A percentile compares a stretch with the other conserved stretches of the same genome.
These are phyloP conservation scores for Nerophis ophidion DNA, from an alignment of 2,113 vertebrate genomes.

Conservation along the genomic window DNA sequence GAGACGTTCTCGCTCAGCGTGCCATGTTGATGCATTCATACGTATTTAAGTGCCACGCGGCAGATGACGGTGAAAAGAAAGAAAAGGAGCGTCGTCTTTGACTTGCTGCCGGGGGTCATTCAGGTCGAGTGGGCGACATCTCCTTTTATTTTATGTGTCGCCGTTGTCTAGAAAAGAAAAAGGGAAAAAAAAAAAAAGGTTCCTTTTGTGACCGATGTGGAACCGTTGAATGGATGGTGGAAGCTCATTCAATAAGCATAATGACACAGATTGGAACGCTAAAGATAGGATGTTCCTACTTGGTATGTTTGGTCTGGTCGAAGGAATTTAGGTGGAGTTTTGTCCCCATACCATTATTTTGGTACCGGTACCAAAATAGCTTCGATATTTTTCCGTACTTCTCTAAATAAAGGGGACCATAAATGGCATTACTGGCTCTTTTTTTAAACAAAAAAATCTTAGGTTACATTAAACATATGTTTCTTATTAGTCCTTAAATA, in stretches of 20 bases:
- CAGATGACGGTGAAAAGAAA: constrained; percentile 37
- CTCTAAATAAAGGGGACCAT: no score
- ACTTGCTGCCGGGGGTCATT: constrained; percentile 39
- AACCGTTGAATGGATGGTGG: constrained; percentile 14
- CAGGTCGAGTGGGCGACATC: constrained; percentile 43
- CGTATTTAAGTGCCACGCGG: constrained; percentile 34
- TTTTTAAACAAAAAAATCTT: no score
- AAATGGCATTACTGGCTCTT: no score
- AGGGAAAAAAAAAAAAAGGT: constrained; percentile 29
- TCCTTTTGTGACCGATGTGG: constrained; percentile 26
- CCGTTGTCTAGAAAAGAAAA: constrained; percentile 46
- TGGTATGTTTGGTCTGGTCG: no score
- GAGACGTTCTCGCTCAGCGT: constrained; percentile 49
- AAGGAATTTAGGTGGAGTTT: no score
- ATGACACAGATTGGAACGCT: no score
- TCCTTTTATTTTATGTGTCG: constrained; percentile 50
- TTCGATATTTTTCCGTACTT: no score
- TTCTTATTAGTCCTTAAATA: no score
- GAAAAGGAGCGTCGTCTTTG: constrained; percentile 47
- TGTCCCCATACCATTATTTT: no score
- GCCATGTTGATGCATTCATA: constrained; percentile 48
- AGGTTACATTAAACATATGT: no score
- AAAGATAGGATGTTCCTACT: no score
- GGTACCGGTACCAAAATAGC: no score
- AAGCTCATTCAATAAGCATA: constrained; percentile 15